A percentile compares a stretch with the other conserved stretches of the same genome.
Conservation (phyloP, 2,113 vertebrate genomes). For the Sander vitreus region DNA sequence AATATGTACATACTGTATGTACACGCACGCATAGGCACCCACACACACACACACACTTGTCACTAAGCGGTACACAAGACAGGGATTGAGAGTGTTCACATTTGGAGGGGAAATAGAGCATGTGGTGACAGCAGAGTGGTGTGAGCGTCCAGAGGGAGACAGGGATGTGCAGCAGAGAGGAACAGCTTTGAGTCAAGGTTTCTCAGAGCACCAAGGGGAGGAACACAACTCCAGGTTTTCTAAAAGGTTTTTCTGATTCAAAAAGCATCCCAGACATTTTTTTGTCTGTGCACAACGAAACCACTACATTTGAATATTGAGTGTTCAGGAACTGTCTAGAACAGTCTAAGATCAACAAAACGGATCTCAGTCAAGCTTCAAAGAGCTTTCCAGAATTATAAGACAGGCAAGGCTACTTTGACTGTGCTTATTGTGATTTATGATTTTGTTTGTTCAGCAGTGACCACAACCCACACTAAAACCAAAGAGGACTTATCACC, state of each 20-base stretch:
- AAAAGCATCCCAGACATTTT: slow-evolving; percentile 2
- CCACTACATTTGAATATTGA: background rate
- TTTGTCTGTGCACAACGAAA: background rate
- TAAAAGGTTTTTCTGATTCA: slow-evolving; percentile 51
- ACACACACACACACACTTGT: slow-evolving; percentile 31
- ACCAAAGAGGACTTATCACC: slow-evolving; percentile 1
- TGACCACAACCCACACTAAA: background rate
- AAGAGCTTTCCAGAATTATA: slow-evolving; percentile 1
- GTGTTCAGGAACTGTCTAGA: background rate
- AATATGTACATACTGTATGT: background rate
- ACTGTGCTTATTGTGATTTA: slow-evolving; percentile 5
- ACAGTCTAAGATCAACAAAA: slow-evolving; percentile 3
- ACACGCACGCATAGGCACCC: background rate
- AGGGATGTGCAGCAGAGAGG: slow-evolving; percentile 68
- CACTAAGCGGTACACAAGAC: slow-evolving; percentile 50
- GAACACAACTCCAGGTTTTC: slow-evolving; percentile 30
- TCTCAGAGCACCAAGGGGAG: slow-evolving; percentile 38
- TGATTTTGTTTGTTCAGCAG: background rate
- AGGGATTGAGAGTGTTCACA: slow-evolving; percentile 66
- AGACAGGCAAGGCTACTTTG: background rate
- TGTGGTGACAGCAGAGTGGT: slow-evolving; percentile 68
- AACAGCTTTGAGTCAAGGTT: slow-evolving; percentile 68
- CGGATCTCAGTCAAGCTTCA: slow-evolving; percentile 1
- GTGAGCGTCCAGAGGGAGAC: slow-evolving; percentile 66
- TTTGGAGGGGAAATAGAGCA: slow-evolving; percentile 72